Conservation (phyloP, 2,888 invertebrate species). For the Drepanosiphum platanoidis region DNA sequence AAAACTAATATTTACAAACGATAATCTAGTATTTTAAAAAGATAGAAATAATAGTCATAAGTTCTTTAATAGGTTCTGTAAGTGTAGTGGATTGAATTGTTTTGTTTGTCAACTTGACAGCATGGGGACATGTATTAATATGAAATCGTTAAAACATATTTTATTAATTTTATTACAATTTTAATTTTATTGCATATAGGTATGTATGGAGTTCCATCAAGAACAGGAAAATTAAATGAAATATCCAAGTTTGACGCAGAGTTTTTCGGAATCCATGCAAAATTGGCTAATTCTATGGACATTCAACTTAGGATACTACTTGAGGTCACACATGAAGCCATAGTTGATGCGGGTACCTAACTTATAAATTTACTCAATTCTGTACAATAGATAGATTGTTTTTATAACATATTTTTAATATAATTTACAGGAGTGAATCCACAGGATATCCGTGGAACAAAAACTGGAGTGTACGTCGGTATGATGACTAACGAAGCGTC, state of each 20-base stretch:
- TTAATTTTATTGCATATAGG: conserved; percentile 19
- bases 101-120: no score
- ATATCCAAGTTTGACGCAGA: conserved; percentile 68
- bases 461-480: conserved; percentile 67
- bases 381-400: no score
- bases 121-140: not conserved
- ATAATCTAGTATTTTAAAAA: no score
- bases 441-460: conserved; percentile 67
- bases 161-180: no score
- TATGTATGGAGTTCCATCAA: conserved; percentile 65
- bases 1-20: no score
- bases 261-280: conserved; percentile 69
- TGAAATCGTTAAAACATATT: no score
- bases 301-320: conserved; percentile 68
- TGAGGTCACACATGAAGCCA: conserved; percentile 69
- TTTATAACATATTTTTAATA: no score
- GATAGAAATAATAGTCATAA: no score
- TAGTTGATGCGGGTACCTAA: conserved; percentile 70
- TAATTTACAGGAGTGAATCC: conserved; percentile 68
- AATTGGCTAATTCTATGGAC: conserved; percentile 69
- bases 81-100: no score
- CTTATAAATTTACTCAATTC: no score
- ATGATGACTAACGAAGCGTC: conserved; percentile 67
- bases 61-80: no score
- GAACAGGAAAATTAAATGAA: conserved; percentile 67